Evolutionary conservation across 64 coral and sea anemone genomes (phyloP).

Genomic region (Actinia equina): DNA sequence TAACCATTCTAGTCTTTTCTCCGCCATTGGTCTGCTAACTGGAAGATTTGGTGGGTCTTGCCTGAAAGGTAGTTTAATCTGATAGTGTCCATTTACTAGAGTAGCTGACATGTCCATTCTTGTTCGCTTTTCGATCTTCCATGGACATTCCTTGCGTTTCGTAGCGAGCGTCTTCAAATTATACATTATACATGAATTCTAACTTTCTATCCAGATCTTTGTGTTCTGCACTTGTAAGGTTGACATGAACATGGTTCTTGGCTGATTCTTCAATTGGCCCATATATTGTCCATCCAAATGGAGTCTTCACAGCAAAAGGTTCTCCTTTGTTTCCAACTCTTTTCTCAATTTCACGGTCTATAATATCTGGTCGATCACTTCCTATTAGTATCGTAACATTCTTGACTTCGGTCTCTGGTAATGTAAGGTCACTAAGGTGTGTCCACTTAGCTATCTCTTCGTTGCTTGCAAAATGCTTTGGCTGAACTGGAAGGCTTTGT

Average conservation of each 20-base stretch:
- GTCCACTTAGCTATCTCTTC: constrained; percentile 52
- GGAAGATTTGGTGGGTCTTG: constrained; percentile 56
- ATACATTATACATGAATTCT: constrained; percentile 19
- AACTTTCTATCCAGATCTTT: constrained; percentile 11
- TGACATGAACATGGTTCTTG: constrained; percentile 18
- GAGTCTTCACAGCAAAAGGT: constrained; percentile 57
- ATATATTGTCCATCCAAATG: constrained; percentile 64
- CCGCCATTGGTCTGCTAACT: constrained; percentile 45
- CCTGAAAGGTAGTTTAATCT: constrained; percentile 49
- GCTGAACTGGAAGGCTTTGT: constrained; percentile 40
- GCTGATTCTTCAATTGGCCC: constrained; percentile 51
- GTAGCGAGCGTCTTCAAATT: constrained; percentile 18
- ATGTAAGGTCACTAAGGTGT: constrained; percentile 40
- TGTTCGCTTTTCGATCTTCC: constrained; percentile 31
- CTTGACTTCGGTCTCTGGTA: constrained; percentile 36
- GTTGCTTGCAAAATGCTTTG: constrained; percentile 45
- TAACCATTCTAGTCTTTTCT: constrained; percentile 47
- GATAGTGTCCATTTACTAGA: constrained; percentile 47
- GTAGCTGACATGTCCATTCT: constrained; percentile 45
- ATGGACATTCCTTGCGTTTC: constrained; percentile 18
- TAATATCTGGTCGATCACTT: constrained; percentile 69
- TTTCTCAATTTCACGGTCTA: constrained; percentile 44
- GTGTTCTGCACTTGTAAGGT: constrained; percentile 13
- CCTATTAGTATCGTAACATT: constrained; percentile 57
- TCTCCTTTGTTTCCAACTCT: constrained; percentile 39